Evolutionary conservation across 1,140 invertebrate species (phyloP), one percentile per base, ranked within the genome.

Genomic region (Anthonomus grandis): DNA sequence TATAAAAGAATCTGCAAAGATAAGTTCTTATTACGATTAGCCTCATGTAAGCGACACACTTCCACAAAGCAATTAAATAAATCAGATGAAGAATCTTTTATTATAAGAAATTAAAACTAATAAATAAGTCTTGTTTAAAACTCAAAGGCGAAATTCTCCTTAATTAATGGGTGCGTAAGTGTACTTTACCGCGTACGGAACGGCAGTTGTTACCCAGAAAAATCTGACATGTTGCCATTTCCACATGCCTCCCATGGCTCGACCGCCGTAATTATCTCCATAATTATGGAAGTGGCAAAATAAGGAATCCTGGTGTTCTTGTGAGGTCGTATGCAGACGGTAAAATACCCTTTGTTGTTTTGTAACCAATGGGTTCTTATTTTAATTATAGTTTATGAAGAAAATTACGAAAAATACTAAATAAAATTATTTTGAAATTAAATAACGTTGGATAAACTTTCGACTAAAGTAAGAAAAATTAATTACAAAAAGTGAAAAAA

Each of bases 161-260:
- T 47, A 47, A 47, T 47, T 47, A 47, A 47, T 25, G 45, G 18
- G 12, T 13, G 25, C 25, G 13, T 18, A 6, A 6, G 13, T 13
- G 23, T 18, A 18, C 12, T 47, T 27, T 47, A 47, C 45, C 17
- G 25, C 15, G 23, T 23, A 47, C 34, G n/a, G 34, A 47, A 47
- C 18, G 45, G n/a, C 25, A 10, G 24, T 5, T 13, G 17, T 25
- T 47, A 25, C 45, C 17, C 15, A 31, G 45, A 47, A 47, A 25
- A 47, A 47, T 47, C 45, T 47, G 24, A 47, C 45, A 25, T 47
- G 45, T 27, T 47, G 22, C 25, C 13, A 31, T 47, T 47, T 47
- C 18, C 5, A 18, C 25, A 47, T 27, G 22, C 23, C 9, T 31
- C n/a, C 18, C 23, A 17, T 47, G 24, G n/a, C 17, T 18, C 17